Evolutionary conservation across 2,113 vertebrate genomes (phyloP).

Genomic region (Pangasianodon gigas): DNA sequence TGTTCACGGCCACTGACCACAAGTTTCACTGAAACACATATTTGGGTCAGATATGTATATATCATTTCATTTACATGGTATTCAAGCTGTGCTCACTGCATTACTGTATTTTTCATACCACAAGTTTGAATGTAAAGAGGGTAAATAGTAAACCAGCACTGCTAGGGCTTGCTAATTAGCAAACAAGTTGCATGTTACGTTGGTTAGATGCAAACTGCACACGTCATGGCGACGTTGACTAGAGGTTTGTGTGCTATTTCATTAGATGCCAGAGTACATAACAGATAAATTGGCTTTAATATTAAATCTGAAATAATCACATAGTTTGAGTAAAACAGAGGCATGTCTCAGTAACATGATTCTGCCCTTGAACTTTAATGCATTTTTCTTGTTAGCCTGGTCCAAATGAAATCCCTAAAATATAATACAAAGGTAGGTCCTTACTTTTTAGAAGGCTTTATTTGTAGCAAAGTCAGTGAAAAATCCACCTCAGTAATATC

Average conservation of each 20-base stretch:
- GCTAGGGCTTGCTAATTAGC: too few species aligned
- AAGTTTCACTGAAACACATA: background rate
- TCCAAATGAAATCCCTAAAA: background rate
- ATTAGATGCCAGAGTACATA: background rate
- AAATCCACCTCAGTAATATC: background rate
- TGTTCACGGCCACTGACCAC: background rate
- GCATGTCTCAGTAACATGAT: background rate
- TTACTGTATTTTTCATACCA: background rate
- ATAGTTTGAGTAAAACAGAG: background rate
- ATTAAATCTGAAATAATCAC: background rate
- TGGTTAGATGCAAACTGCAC: background rate
- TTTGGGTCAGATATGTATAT: background rate
- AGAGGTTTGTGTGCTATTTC: background rate
- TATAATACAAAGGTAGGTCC: background rate
- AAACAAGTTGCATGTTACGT: background rate
- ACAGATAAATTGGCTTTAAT: background rate
- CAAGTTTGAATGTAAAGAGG: background rate
- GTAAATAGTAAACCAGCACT: background rate
- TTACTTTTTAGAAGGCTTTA: background rate
- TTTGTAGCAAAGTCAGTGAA: too few species aligned
- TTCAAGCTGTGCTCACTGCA: background rate
- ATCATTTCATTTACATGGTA: background rate
- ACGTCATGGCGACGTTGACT: background rate
- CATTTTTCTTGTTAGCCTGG: background rate
- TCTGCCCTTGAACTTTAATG: background rate